Evolutionary conservation across 2,113 vertebrate genomes (phyloP).

Genomic region (Prionailurus bengalensis): DNA sequence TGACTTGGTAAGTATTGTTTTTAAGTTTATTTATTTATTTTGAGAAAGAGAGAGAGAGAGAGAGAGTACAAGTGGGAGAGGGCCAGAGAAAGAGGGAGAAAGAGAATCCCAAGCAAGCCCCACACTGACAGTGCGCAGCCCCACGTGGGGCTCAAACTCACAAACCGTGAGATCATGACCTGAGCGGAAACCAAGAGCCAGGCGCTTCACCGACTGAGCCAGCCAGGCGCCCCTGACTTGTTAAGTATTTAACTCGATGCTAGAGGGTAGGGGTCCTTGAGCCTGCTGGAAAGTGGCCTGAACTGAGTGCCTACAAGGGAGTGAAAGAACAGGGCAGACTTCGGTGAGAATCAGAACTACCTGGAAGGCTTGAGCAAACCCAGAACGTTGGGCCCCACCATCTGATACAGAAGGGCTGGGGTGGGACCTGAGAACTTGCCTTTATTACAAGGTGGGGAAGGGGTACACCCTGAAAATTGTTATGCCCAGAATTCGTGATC

Average conservation of each 20-base stretch:
- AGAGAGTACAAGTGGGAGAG: too few species aligned
- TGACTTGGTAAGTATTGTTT: background rate
- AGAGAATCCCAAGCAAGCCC: too few species aligned
- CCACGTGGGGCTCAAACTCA: too few species aligned
- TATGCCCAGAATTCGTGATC: too few species aligned
- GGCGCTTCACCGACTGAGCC: too few species aligned
- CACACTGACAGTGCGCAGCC: too few species aligned
- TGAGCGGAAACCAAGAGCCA: too few species aligned
- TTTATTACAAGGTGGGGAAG: background rate
- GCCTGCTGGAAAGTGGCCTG: background rate
- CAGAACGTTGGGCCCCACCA: accelerated
- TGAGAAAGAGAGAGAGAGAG: too few species aligned
- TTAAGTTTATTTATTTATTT: too few species aligned
- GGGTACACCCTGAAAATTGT: background rate
- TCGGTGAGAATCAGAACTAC: background rate
- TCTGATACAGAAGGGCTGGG: background rate
- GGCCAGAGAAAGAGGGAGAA: too few species aligned
- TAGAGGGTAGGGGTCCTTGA: background rate
- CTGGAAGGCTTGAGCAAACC: background rate
- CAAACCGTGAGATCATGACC: too few species aligned
- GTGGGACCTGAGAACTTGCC: background rate
- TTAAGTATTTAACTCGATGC: background rate
- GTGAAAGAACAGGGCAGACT: background rate
- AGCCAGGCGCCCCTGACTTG: background rate
- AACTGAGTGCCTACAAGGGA: background rate